Percentiles rank a stretch among this genome's conserved stretches.
These are phyloP conservation scores for Pararge aegeria DNA, from an alignment of 1,140 invertebrate species.

Conservation along the genomic window DNA sequence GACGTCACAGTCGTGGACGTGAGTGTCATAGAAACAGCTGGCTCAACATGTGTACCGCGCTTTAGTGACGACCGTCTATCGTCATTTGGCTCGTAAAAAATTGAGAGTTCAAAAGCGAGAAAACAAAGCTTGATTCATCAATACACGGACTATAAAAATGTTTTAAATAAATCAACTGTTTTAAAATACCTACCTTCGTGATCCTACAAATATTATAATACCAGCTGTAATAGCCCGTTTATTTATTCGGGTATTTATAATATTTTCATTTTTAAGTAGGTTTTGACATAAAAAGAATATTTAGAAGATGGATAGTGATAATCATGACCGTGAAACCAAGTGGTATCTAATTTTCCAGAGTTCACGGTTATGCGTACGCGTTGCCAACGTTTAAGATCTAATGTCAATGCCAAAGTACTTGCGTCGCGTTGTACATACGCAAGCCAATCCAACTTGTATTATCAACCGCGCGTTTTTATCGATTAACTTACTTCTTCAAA, in stretches of 20 bases:
- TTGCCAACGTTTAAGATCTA: conserved; percentile 34
- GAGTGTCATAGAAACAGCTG: conserved; percentile 76
- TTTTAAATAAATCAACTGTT: background rate
- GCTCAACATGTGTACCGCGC: conserved; percentile 47
- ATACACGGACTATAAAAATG: conserved; percentile 11
- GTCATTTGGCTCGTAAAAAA: conserved; percentile 42
- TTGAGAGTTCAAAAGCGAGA: conserved; percentile 46
- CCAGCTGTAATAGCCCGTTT: background rate
- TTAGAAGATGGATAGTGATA: conserved; percentile 1
- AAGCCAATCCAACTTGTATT: background rate
- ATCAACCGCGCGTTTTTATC: background rate
- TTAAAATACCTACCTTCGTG: too few relatives aligned
- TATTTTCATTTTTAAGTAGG: background rate
- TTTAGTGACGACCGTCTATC: conserved; percentile 22
- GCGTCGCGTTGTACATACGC: background rate
- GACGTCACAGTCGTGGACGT: conserved; percentile 66
- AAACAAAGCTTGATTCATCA: conserved; percentile 39
- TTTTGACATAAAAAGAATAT: too few relatives aligned
- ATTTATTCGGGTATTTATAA: background rate
- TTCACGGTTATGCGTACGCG: conserved; percentile 26
- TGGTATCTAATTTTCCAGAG: conserved; percentile 29
- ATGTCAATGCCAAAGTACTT: conserved; percentile 49
- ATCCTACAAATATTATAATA: too few relatives aligned
- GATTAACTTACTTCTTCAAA: too few relatives aligned
- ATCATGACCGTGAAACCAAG: conserved; percentile 31